Conservation (phyloP, 2,113 vertebrate genomes). For the Petrocephalus zakoni region DNA sequence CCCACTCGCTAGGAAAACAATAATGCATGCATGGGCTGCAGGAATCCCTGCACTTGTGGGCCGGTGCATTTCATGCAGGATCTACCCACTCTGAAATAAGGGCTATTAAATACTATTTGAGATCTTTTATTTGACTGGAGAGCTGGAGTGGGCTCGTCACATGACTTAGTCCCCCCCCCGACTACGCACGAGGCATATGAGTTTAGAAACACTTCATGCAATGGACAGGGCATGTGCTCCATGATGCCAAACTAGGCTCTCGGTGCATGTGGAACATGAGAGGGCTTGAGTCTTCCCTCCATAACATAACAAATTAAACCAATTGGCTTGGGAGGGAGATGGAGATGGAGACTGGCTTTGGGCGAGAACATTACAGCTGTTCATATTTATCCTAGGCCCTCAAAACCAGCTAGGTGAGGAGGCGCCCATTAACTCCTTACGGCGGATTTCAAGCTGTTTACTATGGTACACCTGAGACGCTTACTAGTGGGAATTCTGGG, state of each 20-base stretch:
- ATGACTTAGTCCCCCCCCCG: background rate
- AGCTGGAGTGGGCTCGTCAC: background rate
- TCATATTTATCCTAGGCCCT: conserved; percentile 28
- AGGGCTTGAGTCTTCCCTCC: background rate
- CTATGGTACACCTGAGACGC: background rate
- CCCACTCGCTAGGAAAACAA: background rate
- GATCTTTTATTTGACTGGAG: background rate
- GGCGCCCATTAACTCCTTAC: conserved; percentile 43
- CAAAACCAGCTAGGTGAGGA: conserved; percentile 31
- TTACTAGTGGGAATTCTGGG: background rate
- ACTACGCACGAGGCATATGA: background rate
- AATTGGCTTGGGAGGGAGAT: background rate
- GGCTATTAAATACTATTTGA: background rate
- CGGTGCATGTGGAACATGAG: background rate
- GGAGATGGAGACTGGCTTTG: conserved; percentile 24
- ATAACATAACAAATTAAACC: background rate
- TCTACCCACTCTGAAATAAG: background rate
- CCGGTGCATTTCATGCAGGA: background rate
- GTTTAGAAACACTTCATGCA: background rate
- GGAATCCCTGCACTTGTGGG: conserved; percentile 6
- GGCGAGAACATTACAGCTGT: conserved; percentile 36
- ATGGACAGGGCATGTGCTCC: background rate
- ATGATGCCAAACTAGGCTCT: background rate
- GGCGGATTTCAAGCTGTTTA: conserved; percentile 18
- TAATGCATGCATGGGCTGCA: background rate